Conservation (phyloP, 2,113 vertebrate species). For the Nothocercus julius region DNA sequence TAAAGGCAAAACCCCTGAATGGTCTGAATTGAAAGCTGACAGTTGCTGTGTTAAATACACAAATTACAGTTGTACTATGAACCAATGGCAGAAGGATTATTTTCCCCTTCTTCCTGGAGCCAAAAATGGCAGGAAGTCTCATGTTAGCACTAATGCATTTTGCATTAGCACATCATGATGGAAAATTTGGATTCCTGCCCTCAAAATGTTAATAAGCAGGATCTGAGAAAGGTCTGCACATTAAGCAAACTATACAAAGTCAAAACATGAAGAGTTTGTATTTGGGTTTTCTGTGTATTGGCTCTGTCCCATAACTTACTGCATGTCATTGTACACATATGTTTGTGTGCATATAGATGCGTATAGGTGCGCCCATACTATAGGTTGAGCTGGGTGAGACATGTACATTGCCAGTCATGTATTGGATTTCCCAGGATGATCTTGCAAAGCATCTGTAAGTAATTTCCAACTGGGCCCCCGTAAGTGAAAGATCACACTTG, state of each 20-base stretch:
- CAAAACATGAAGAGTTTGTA: not conserved
- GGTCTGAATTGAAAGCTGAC: not conserved
- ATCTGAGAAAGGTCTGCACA: not conserved
- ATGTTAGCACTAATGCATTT: not conserved
- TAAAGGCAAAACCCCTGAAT: not conserved
- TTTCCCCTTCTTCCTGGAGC: not conserved
- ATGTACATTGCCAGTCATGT: rapidly evolving
- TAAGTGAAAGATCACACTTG: not conserved
- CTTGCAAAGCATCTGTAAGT: not conserved
- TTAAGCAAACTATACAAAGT: not conserved
- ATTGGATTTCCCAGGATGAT: not conserved
- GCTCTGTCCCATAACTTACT: not conserved
- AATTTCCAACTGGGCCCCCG: not conserved
- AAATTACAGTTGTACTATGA: not conserved
- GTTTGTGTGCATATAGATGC: rapidly evolving
- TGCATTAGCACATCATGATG: not conserved
- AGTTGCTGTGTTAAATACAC: not conserved
- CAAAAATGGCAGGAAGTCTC: conserved; percentile 18
- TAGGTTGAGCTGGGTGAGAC: not conserved
- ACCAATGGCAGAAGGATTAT: not conserved
- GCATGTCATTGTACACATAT: not conserved
- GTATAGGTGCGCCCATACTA: rapidly evolving
- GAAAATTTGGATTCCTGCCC: conserved; percentile 10
- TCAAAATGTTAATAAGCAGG: not conserved
- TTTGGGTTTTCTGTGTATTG: not conserved